Percentiles rank a stretch among this genome's conserved stretches.
Evolutionary conservation across 2,888 invertebrate species (phyloP).

Genomic region (Rhagium mordax): DNA sequence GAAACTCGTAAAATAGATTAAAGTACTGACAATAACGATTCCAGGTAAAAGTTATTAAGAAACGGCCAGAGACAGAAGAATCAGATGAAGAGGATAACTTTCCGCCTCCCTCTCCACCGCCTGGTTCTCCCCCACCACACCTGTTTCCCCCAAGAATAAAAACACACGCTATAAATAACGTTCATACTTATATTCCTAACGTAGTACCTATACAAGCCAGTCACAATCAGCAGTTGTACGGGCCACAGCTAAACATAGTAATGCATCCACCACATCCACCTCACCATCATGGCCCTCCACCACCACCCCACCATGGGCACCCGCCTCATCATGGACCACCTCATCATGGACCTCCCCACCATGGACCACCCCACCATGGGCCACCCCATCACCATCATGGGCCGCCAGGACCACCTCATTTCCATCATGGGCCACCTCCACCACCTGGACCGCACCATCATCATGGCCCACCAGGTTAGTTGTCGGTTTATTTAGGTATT

Average conservation of each 20-base stretch:
- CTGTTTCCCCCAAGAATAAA: conserved; percentile 71
- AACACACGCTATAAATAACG: conserved; percentile 62
- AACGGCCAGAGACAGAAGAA: conserved; percentile 62
- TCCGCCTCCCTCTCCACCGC: conserved; percentile 76
- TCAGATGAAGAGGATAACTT: conserved; percentile 72
- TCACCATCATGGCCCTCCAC: conserved; percentile 29
- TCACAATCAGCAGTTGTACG: conserved; percentile 28
- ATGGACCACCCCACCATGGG: conserved; percentile 25
- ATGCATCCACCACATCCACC: conserved; percentile 48
- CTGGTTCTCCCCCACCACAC: conserved; percentile 75
- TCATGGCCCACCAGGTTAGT: background rate
- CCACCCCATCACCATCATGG: background rate
- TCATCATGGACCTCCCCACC: conserved; percentile 23
- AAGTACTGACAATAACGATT: conserved; percentile 6
- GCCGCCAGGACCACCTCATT: background rate
- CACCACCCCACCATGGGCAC: conserved; percentile 33
- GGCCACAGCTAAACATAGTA: conserved; percentile 39
- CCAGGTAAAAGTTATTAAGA: conserved; percentile 56
- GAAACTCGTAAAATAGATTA: conserved; percentile 1
- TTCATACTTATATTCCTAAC: conserved; percentile 55
- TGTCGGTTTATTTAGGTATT: background rate
- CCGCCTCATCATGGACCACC: conserved; percentile 23
- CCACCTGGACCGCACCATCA: background rate
- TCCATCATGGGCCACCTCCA: background rate
- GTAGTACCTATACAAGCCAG: conserved; percentile 33